Percentiles rank a stretch among this genome's conserved stretches.
phyloP scores from a whole-genome alignment of 2,888 invertebrate species.

The Synergus gifuensis region DNA sequence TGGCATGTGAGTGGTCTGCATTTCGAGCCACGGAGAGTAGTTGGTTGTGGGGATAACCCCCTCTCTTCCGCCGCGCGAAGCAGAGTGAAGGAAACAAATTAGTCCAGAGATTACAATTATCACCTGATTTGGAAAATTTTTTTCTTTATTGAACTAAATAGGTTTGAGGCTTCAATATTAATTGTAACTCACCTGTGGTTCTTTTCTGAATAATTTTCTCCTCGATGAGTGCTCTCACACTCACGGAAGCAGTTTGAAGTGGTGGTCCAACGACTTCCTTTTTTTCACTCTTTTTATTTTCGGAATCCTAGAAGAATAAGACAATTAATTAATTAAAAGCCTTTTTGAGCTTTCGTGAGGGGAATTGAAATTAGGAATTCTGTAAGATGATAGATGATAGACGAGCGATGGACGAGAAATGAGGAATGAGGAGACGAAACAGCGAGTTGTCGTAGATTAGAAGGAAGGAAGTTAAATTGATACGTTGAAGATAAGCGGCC shows the following conservation, averaged over 20 bases:
- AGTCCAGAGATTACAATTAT: not conserved
- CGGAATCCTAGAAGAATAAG: conserved; percentile 83
- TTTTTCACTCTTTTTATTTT: conserved; percentile 91
- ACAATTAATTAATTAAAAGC: not conserved
- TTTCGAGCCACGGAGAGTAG: not conserved
- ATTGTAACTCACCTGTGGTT: conserved; percentile 78
- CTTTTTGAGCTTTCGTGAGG: not conserved
- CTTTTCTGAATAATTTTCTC: conserved; percentile 95
- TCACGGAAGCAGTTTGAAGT: conserved; percentile 94
- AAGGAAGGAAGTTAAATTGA: conserved; percentile 51
- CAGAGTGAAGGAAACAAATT: not conserved
- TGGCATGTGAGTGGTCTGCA: not conserved
- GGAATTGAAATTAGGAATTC: conserved; percentile 6
- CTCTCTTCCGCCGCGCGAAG: not conserved
- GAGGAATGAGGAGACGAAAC: not conserved
- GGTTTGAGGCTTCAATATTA: not conserved
- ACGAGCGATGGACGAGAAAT: not conserved
- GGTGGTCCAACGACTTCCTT: conserved; percentile 91
- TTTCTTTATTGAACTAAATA: not conserved
- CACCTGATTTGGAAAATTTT: not conserved
- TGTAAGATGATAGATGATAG: not conserved
- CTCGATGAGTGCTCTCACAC: conserved; percentile 93
- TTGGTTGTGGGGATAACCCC: not conserved
- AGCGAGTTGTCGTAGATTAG: conserved; percentile 43
- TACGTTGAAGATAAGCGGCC: conserved; percentile 51